A percentile compares a stretch with the other conserved stretches of the same genome.
Conservation (phyloP, 2,888 invertebrate species). For the Anarsia innoxiella region DNA sequence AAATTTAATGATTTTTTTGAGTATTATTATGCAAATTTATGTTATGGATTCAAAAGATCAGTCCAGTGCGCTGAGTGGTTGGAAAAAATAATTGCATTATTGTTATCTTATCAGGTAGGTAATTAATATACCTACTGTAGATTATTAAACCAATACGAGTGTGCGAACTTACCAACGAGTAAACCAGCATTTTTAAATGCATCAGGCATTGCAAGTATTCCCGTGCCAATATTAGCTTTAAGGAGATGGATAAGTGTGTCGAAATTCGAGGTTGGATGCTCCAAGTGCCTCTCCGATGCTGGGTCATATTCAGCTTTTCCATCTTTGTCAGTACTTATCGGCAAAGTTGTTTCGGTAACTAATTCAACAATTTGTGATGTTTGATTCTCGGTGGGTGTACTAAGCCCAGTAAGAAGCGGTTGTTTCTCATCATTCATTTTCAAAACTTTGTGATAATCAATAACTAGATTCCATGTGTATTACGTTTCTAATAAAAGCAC, state of each 20-base stretch:
- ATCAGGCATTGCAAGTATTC: constrained; percentile 97
- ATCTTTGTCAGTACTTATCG: constrained; percentile 38
- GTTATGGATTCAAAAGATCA: no score
- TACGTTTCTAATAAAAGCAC: no score
- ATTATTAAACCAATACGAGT: neutral
- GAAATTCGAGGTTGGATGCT: constrained; percentile 87
- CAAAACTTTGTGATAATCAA: constrained; percentile 11
- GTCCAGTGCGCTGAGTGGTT: no score
- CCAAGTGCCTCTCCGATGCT: constrained; percentile 79
- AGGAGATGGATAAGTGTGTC: constrained; percentile 84
- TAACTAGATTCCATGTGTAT: constrained; percentile 12
- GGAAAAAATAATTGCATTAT: no score
- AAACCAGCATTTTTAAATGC: constrained; percentile 94
- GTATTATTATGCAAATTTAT: no score
- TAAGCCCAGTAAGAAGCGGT: constrained; percentile 72
- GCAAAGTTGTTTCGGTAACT: constrained; percentile 35
- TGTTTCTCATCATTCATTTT: constrained; percentile 81
- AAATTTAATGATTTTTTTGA: no score
- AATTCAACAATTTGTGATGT: constrained; percentile 54
- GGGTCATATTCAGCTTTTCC: constrained; percentile 69
- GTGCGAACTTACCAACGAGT: constrained; percentile 83
- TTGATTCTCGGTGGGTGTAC: constrained; percentile 42
- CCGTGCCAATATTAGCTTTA: constrained; percentile 90
- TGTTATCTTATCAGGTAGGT: no score
- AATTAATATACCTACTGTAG: no score